Evolutionary conservation across 1,140 invertebrate genomes (phyloP), one percentile per base, ranked within the genome.

Genomic region (Galleria mellonella): DNA sequence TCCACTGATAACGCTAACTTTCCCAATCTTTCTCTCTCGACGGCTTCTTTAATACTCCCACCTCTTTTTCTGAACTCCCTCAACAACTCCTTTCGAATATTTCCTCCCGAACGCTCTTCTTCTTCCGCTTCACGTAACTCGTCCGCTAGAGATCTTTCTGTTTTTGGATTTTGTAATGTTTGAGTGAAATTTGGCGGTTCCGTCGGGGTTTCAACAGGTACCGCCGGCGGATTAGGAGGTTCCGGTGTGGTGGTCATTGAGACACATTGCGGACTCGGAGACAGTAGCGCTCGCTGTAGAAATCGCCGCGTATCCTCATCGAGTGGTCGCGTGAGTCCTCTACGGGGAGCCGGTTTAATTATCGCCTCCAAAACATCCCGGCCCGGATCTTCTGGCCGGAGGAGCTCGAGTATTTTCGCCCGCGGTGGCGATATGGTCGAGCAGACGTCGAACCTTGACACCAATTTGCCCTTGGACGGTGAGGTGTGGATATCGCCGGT

Each of bases 1-100:
- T 87, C 84, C 31, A 86, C 79, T 1, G 84, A 67, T 29, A 87
- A 55, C 23, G 86, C 86, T 33, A 87, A 47, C 37, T 78, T 77
- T 6, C 72, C 84, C 51, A 87, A 39, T 31, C 76, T 67, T 30
- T 86, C 82, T 23, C 83, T 52, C 42, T 87, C 78, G 45, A 75
- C 62, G 1, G 78, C 66, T 14, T 72, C 76, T 27, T 58, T 53
- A 7, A 65, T 52, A 0, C 63, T 65, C 1, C 68, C 69, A 0
- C 63, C 62, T 5, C 72, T 59, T 13, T 58, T 69, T 5, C 65
- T 53, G 10, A 70, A 75, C 36, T 73, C 72, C 12, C 63, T 41
- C 11, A 74, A 35, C 11, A 74, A 29, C 6, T 76, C 69, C n/a
- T 61, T 44, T 8, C 62, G 43, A 15, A 69, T 39, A 14, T 38